A percentile compares a stretch with the other conserved stretches of the same genome.
phyloP scores from a whole-genome alignment of 2,888 invertebrate genomes.

The Conchocele bisecta region DNA sequence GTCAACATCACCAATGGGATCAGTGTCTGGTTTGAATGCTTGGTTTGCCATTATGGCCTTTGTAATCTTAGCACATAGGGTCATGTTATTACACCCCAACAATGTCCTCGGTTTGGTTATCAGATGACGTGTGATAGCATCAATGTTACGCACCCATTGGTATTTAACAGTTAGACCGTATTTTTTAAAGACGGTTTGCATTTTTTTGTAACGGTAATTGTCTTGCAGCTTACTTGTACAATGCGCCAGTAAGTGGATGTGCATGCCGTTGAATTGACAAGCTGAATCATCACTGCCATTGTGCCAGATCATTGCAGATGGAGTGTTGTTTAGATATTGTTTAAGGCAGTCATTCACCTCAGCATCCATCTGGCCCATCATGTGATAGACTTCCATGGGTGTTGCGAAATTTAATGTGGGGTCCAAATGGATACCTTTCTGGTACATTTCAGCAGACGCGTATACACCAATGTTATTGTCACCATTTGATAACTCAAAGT shows the following conservation, averaged over 20 bases:
- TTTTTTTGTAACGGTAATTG: background rate
- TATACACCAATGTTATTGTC: no score
- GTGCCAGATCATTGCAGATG: background rate
- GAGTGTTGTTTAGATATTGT: no score
- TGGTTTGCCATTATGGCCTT: background rate
- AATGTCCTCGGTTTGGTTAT: background rate
- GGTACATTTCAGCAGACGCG: no score
- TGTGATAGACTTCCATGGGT: no score
- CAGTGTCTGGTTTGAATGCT: background rate
- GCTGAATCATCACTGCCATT: background rate
- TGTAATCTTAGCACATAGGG: no score
- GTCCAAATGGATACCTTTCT: no score
- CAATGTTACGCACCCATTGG: background rate
- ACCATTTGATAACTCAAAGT: no score
- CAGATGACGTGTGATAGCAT: background rate
- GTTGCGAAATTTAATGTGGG: no score
- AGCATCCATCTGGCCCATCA: no score
- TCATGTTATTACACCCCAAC: background rate
- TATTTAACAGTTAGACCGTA: background rate
- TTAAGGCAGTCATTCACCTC: no score
- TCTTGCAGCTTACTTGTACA: background rate
- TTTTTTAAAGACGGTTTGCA: background rate
- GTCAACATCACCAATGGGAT: background rate
- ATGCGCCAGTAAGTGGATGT: background rate
- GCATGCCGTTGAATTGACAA: background rate